Conservation (phyloP, 2,113 vertebrate species). For the Sterrhoptilus dennistouni region DNA sequence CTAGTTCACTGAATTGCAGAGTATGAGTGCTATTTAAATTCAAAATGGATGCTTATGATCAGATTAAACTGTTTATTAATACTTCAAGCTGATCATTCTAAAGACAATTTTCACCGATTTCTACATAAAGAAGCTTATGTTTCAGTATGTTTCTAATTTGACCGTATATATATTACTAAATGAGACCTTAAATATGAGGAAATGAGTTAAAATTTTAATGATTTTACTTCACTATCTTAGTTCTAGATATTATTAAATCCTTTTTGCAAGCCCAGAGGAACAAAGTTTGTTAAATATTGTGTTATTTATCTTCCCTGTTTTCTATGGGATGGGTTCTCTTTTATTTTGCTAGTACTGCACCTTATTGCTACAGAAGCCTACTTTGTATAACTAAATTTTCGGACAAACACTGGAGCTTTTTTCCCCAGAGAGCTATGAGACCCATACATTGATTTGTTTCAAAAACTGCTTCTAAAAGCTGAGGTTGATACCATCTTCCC, state of each 20-base stretch:
- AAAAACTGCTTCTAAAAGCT: background rate
- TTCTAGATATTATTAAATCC: background rate
- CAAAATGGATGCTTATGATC: background rate
- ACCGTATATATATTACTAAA: background rate
- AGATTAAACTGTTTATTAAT: background rate
- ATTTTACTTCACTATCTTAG: background rate
- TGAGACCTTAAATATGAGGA: background rate
- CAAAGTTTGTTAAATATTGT: background rate
- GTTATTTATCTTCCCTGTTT: background rate
- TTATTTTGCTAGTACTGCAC: background rate
- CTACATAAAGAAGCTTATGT: background rate
- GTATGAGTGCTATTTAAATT: background rate
- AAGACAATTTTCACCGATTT: background rate
- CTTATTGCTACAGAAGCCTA: background rate
- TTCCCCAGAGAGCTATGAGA: background rate
- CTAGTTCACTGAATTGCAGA: background rate
- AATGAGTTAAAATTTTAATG: background rate
- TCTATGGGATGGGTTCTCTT: background rate
- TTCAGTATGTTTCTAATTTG: background rate
- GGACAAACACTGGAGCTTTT: background rate
- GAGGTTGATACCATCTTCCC: background rate
- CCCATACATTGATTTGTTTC: background rate
- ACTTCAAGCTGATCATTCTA: background rate
- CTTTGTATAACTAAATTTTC: background rate
- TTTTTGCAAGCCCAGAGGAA: background rate